Conservation (phyloP, 2,797 vertebrate genomes). For the Manis crassicaudata region DNA sequence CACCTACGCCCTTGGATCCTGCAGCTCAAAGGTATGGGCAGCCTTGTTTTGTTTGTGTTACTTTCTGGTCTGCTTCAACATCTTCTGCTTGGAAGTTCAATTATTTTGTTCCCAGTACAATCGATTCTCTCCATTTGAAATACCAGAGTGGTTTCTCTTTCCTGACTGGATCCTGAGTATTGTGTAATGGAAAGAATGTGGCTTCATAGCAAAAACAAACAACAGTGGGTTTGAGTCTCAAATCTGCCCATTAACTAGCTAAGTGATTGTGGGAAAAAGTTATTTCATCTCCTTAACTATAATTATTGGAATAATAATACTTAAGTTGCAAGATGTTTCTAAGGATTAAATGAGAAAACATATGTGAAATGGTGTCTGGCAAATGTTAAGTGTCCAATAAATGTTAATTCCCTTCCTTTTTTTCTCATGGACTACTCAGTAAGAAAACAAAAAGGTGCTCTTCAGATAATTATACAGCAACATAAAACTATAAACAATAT, state of each 20-base stretch:
- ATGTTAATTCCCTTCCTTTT: constrained; percentile 46
- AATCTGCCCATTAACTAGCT: constrained; percentile 16
- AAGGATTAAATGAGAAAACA: constrained; percentile 64
- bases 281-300: constrained; percentile 57
- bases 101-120: background rate
- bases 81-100: background rate
- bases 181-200: background rate
- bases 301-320: constrained; percentile 68
- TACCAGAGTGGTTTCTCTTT: background rate
- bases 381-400: constrained; percentile 59
- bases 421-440: background rate
- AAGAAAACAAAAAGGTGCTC: background rate
- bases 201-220: background rate
- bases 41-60: background rate
- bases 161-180: background rate
- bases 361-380: constrained; percentile 34
- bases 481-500: background rate
- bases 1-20: background rate
- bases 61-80: background rate
- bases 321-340: constrained; percentile 59
- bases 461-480: constrained; percentile 46
- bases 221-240: background rate
- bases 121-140: background rate
- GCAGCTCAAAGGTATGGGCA: background rate
- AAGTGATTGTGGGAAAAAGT: background rate